phyloP scores from a whole-genome alignment of 2,888 invertebrate species.

The Agonopterix subpropinquella region DNA sequence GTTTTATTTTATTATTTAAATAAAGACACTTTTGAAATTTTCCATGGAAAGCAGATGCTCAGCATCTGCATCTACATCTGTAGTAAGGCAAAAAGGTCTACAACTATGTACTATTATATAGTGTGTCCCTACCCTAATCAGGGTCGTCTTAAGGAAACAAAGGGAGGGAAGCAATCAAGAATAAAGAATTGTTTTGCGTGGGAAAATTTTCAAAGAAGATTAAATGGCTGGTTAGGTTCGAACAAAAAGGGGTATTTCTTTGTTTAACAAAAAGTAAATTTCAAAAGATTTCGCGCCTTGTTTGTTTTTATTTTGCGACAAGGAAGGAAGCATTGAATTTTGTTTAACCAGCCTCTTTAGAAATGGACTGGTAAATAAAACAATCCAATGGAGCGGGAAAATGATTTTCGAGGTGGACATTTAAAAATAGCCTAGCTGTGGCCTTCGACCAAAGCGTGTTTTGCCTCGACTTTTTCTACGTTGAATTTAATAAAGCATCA shows the following conservation, averaged over 20 bases:
- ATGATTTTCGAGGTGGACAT: neutral
- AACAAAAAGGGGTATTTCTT: constrained; percentile 21
- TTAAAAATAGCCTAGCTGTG: too few species aligned
- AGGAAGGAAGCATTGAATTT: constrained; percentile 4
- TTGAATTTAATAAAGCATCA: too few species aligned
- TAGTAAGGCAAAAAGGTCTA: too few species aligned
- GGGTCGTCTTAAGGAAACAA: constrained; percentile 14
- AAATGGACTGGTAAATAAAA: constrained; percentile 1
- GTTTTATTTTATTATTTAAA: too few species aligned
- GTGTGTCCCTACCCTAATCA: neutral
- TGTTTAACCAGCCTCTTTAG: neutral
- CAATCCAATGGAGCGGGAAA: constrained; percentile 3
- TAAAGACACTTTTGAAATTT: too few species aligned
- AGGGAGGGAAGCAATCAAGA: constrained; percentile 20
- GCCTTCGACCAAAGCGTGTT: too few species aligned
- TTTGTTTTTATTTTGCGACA: constrained; percentile 4
- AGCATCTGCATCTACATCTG: too few species aligned
- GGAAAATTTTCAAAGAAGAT: constrained; percentile 19
- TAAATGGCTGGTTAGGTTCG: constrained; percentile 17
- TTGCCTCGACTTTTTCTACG: too few species aligned
- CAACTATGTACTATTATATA: neutral
- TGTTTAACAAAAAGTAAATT: constrained; percentile 14
- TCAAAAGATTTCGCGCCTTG: constrained; percentile 10
- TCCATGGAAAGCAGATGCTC: too few species aligned
- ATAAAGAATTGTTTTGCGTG: constrained; percentile 22